These are phyloP conservation scores for Agrilus mali DNA, from an alignment of 2,888 invertebrate genomes.

Conservation along the genomic window DNA sequence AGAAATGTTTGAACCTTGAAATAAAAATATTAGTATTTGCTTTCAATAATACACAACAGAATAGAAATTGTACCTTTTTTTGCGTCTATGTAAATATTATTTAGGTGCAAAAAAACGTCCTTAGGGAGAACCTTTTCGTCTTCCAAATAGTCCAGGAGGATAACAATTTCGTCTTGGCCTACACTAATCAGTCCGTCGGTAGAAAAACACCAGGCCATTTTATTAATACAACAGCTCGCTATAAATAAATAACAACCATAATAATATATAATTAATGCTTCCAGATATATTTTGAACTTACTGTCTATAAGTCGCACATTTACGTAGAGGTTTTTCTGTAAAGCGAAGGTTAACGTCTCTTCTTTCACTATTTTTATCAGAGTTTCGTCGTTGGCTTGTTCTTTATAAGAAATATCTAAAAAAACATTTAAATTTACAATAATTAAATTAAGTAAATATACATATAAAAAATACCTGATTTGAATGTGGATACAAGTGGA, in stretches of 20 bases:
- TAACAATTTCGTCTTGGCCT: slow-evolving; percentile 71
- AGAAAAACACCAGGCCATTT: slow-evolving; percentile 62
- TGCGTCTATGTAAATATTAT: slow-evolving; percentile 57
- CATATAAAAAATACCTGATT: slow-evolving; percentile 31
- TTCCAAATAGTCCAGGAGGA: slow-evolving; percentile 55
- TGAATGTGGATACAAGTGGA: slow-evolving; percentile 40
- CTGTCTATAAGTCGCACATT: slow-evolving; percentile 61
- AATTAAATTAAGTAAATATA: slow-evolving; percentile 10
- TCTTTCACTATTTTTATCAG: slow-evolving; percentile 45
- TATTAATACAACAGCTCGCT: slow-evolving; percentile 68
- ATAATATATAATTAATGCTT: too few relatives aligned
- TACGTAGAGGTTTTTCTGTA: slow-evolving; percentile 63
- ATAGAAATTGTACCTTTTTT: slow-evolving; percentile 36
- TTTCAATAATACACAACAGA: neutral
- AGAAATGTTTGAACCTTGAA: slow-evolving; percentile 41
- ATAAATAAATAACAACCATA: slow-evolving; percentile 12
- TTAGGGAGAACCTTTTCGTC: slow-evolving; percentile 50
- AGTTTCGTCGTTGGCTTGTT: slow-evolving; percentile 40
- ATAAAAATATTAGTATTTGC: slow-evolving; percentile 3
- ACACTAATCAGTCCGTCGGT: slow-evolving; percentile 66
- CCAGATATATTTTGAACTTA: slow-evolving; percentile 36
- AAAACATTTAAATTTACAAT: slow-evolving; percentile 8
- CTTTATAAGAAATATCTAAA: slow-evolving; percentile 41
- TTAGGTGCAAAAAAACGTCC: slow-evolving; percentile 63
- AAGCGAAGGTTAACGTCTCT: slow-evolving; percentile 56